Evolutionary conservation across 2,113 vertebrate species (phyloP), one percentile per base, ranked within the genome.

Genomic region (Percopsis transmontana): DNA sequence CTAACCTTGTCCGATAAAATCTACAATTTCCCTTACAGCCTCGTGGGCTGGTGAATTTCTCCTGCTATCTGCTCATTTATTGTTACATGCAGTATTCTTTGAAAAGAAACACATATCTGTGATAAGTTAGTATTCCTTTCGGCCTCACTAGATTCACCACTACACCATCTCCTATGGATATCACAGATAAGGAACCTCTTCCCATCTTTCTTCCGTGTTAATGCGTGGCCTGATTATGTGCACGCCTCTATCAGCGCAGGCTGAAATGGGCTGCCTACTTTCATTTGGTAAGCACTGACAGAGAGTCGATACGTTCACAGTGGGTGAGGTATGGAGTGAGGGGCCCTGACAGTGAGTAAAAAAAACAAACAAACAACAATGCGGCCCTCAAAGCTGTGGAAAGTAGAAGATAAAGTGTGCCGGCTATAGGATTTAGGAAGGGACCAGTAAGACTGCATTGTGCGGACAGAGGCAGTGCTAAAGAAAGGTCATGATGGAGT

Each of bases 261-360:
- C 72, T 69, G 79, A 85, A 61, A 73, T 76, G 76, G 74, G 72
- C 85, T 89, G 87, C 79, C 84, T 41, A 61, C 81, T 86, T 80
- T 87, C 73, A 89, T 90, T 91, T 91, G 80, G 69, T 62, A 16
- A 65, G 67, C 39, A 24, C 42, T 79, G 82, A 80, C 87, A 83
- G 81, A 83, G 85, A 83, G 85, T 90, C 70, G 63, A 90, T 89
- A 72, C 40, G 21, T 71, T 19, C 39, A 20, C 55, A 66, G 63
- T 48, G 58, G 77, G 77, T 73, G 76, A 74, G 77, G 82, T 71
- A 88, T 84, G 41, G 83, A 81, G 67, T 51, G 67, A 85, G 66
- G 63, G 60, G 54, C 68, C 58, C 50, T 80, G 80, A 71, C 76
- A 74, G 66, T 1, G 52, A 42, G 50, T 12, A 41, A 42, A 20